Conservation (phyloP, 2,113 vertebrate genomes). For the Nothobranchius kuhntae region DNA sequence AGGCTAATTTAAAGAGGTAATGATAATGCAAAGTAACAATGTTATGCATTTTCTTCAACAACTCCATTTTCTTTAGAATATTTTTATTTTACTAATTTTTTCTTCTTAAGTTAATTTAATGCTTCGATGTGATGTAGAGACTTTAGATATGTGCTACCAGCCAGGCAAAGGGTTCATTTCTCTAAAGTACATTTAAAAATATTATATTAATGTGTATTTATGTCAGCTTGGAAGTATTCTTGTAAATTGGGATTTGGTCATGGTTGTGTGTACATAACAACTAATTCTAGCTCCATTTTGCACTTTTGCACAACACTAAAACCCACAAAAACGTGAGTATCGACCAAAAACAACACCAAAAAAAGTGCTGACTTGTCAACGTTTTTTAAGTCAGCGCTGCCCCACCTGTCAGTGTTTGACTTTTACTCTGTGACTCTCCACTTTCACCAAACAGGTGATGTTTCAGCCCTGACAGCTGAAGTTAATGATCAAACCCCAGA, state of each 20-base stretch:
- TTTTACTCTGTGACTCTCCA: background rate
- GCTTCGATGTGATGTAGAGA: too few species aligned
- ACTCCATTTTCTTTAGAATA: too few species aligned
- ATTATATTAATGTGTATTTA: background rate
- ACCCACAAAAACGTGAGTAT: background rate
- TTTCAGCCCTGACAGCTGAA: slow-evolving; percentile 38
- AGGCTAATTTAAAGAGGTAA: too few species aligned
- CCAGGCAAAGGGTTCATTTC: background rate
- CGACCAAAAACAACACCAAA: background rate
- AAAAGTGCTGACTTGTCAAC: background rate
- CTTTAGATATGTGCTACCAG: too few species aligned
- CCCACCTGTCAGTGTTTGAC: background rate
- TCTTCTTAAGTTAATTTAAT: too few species aligned
- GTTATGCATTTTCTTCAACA: too few species aligned
- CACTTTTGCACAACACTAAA: background rate
- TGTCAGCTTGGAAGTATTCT: background rate
- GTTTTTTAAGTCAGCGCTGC: background rate
- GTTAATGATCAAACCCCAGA: slow-evolving; percentile 75
- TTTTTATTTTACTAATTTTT: too few species aligned
- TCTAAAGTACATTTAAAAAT: background rate
- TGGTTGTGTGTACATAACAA: background rate
- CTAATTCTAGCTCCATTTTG: background rate
- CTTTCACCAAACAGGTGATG: slow-evolving; percentile 34
- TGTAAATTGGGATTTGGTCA: background rate
- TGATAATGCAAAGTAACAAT: too few species aligned